These are phyloP conservation scores for Pimephales promelas DNA, from an alignment of 2,113 vertebrate genomes.

Conservation along the genomic window DNA sequence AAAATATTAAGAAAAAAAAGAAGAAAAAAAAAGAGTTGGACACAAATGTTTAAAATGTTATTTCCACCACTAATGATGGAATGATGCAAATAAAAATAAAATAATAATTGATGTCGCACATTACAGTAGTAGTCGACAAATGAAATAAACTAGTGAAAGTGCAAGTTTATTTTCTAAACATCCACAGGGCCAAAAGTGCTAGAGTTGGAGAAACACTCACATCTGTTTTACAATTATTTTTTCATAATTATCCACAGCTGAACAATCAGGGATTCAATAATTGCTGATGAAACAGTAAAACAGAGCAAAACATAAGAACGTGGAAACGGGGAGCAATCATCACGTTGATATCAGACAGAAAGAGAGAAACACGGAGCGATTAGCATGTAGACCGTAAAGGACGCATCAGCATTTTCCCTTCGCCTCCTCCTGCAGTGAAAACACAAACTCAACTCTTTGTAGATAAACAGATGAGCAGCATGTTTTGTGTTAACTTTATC, in stretches of 20 bases:
- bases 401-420: conserved; percentile 48
- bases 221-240: conserved; percentile 86
- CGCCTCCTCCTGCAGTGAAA: conserved; percentile 24
- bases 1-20: background rate
- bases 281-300: conserved; percentile 82
- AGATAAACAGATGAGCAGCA: conserved; percentile 43
- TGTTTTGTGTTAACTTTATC: conserved; percentile 23
- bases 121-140: background rate
- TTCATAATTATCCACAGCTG: conserved; percentile 83
- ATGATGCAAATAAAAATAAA: background rate
- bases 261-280: conserved; percentile 81
- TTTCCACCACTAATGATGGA: background rate
- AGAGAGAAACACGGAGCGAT: conserved; percentile 16
- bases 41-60: background rate
- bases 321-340: conserved; percentile 60
- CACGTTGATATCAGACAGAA: conserved; percentile 71
- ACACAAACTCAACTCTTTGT: conserved; percentile 54
- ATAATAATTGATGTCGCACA: too few relatives aligned
- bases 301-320: conserved; percentile 46
- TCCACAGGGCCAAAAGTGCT: background rate
- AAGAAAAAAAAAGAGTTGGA: too few relatives aligned
- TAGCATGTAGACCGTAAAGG: conserved; percentile 41
- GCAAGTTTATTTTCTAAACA: background rate
- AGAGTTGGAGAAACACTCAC: conserved; percentile 43
- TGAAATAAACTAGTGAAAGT: background rate